Conservation (phyloP, 2,888 invertebrate species). For the Diaphora mendica region DNA sequence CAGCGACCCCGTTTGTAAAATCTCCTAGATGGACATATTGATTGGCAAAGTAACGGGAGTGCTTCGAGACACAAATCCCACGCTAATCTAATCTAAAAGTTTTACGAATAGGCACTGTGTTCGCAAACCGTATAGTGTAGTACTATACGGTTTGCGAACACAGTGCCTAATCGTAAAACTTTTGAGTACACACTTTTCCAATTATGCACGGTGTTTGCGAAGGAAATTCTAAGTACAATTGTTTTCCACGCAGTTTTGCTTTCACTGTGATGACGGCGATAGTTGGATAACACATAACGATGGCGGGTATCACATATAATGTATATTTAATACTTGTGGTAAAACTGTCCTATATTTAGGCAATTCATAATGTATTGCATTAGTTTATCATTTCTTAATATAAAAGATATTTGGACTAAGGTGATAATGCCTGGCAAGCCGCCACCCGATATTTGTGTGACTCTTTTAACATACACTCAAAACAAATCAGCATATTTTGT, state of each 20-base stretch:
- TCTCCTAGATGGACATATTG: background rate
- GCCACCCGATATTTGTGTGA: no score
- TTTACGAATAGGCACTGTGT: no score
- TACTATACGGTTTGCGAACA: background rate
- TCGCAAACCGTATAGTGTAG: no score
- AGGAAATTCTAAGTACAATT: slow-evolving; percentile 32
- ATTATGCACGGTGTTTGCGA: slow-evolving; percentile 26
- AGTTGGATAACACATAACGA: background rate
- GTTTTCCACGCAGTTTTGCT: slow-evolving; percentile 24
- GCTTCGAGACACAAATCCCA: background rate
- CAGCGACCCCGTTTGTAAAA: background rate
- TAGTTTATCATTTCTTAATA: background rate
- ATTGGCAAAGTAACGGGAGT: background rate
- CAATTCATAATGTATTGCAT: background rate
- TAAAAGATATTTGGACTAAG: no score
- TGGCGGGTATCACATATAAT: background rate
- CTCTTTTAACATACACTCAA: no score
- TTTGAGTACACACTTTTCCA: slow-evolving; percentile 34
- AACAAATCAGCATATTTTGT: no score
- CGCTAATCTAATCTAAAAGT: background rate
- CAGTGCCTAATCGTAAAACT: slow-evolving; percentile 18
- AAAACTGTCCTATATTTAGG: background rate
- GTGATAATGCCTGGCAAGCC: no score
- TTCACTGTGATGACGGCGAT: slow-evolving; percentile 25
- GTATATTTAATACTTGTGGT: background rate